Evolutionary conservation across 2,888 invertebrate genomes (phyloP).

Genomic region (Ametastegia equiseti): DNA sequence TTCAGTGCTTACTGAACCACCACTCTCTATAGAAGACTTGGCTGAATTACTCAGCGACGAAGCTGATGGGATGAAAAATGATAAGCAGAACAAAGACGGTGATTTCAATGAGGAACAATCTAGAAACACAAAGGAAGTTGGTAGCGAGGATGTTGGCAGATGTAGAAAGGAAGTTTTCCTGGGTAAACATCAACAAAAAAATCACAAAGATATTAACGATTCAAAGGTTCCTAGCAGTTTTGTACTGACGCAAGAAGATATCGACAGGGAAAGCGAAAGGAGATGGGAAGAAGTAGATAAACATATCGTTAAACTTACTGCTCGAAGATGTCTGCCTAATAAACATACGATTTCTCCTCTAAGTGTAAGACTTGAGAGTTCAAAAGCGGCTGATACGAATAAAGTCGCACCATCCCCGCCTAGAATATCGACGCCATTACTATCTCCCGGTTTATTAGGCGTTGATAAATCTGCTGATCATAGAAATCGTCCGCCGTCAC

Average conservation of each 20-base stretch:
- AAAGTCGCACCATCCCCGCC: conserved; percentile 7
- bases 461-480: conserved; percentile 54
- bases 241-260: conserved; percentile 51
- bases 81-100: conserved; percentile 53
- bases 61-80: conserved; percentile 64
- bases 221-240: conserved; percentile 32
- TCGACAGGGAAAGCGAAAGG: conserved; percentile 60
- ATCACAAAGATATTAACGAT: conserved; percentile 27
- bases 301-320: conserved; percentile 62
- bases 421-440: conserved; percentile 16
- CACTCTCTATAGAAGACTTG: conserved; percentile 70
- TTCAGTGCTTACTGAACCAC: conserved; percentile 66
- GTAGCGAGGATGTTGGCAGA: conserved; percentile 28
- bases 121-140: conserved; percentile 37
- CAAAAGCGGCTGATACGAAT: conserved; percentile 37
- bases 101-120: conserved; percentile 4
- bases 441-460: conserved; percentile 29
- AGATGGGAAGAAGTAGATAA: conserved; percentile 68
- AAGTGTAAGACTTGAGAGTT: conserved; percentile 41
- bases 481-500: conserved; percentile 54
- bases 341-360: conserved; percentile 22
- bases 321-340: conserved; percentile 49
- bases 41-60: conserved; percentile 72
- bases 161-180: conserved; percentile 18
- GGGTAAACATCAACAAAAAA: conserved; percentile 43